These are phyloP conservation scores for Tokudaia muenninki DNA, from an alignment of 2,797 vertebrate genomes.

Conservation along the genomic window DNA sequence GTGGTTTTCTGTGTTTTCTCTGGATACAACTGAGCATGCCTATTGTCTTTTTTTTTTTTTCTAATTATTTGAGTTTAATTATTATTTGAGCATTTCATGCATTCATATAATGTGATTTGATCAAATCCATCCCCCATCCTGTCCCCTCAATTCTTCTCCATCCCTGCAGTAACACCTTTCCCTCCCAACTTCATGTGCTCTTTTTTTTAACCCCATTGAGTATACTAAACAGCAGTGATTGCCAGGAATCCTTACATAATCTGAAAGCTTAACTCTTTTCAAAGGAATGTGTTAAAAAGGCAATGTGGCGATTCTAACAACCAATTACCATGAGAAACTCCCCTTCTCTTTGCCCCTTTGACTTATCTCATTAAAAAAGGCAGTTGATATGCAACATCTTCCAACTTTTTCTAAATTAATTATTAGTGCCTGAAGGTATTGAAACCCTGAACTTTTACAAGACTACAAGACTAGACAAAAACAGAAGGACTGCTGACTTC, in stretches of 20 bases:
- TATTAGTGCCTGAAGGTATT: constrained; percentile 62
- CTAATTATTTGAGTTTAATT: background rate
- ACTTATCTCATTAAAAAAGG: constrained; percentile 74
- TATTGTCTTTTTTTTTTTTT: background rate
- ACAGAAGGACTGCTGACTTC: constrained; percentile 54
- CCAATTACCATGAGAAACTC: constrained; percentile 53
- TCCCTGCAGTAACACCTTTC: background rate
- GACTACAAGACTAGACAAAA: background rate
- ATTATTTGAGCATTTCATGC: background rate
- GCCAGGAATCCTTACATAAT: background rate
- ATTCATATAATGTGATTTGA: background rate
- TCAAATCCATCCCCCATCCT: background rate
- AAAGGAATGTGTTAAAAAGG: constrained; percentile 14
- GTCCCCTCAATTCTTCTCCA: background rate
- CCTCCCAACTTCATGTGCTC: background rate
- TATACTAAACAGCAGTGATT: background rate
- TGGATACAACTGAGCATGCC: background rate
- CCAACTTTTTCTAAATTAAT: constrained; percentile 67
- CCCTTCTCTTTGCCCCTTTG: constrained; percentile 48
- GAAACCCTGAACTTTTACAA: constrained; percentile 30
- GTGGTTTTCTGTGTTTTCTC: background rate
- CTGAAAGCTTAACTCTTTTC: constrained; percentile 45
- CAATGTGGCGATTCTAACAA: constrained; percentile 45
- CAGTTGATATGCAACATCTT: constrained; percentile 57
- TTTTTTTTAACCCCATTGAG: background rate